Evolutionary conservation across 2,113 vertebrate genomes (phyloP), one percentile per base, ranked within the genome.

Genomic region (Eurypyga helias): DNA sequence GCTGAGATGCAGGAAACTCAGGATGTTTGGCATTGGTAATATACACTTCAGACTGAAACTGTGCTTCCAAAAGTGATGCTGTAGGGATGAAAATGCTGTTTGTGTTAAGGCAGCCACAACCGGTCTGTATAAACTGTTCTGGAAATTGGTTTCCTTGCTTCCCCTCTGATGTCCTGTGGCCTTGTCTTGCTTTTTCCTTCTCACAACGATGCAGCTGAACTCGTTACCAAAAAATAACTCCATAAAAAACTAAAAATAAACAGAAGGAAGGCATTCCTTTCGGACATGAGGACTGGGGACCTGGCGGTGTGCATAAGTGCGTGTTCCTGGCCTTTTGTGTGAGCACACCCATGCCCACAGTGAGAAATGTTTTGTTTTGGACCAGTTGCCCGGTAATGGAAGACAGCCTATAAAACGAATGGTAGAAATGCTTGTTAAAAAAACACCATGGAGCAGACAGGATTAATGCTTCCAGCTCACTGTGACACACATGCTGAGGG

Each of bases 141-240:
- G 45, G 33, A 76, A 84, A 90, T 33, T 9, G 13, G n/a, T 18
- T 70, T 78, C 45, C 46, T 43, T 51, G 20, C 60, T 72, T 70
- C 51, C 14, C 45, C 26, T 75, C 57, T 0, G 0, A 34, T 0
- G 0, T 58, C 16, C 72, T 62, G 31, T 1, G 3, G 21, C 16
- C 33, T 61, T 8, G 9, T 86, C 58, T 94, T 1, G 0, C 38
- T 2, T 1, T 26, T 66, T 75, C 24, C 25, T 81, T 88, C 66
- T 80, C 46, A 67, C 17, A 66, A 7, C 0, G 1, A 46, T 24
- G 33, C 51, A 84, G 24, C 48, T 49, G 38, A 31, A 34, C 23
- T 49, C 78, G 29, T 46, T 57, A 62, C 11, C 10, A 49, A 38
- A 54, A 71, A 45, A 58, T 15, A 62, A 52, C 3, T 13, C 29